phyloP scores from a whole-genome alignment of 2,797 vertebrate species.

The Scomberomorus guttatus region DNA sequence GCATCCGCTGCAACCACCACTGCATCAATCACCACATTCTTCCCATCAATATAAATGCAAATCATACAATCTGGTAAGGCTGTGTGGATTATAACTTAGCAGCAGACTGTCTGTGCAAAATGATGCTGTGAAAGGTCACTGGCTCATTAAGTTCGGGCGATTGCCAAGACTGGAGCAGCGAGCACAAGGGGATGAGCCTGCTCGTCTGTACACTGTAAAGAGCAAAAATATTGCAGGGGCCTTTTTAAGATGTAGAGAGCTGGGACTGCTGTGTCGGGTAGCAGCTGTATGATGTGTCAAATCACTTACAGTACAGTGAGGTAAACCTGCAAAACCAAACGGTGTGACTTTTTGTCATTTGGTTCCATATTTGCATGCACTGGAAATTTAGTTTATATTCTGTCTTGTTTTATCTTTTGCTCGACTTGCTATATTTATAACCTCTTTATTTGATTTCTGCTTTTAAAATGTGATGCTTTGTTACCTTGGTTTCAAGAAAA shows the following conservation, averaged over 20 bases:
- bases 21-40: slow-evolving; percentile 55
- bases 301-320: slow-evolving; percentile 32
- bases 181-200: slow-evolving; percentile 33
- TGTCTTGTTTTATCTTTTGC: not conserved
- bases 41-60: slow-evolving; percentile 78
- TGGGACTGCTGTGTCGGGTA: slow-evolving; percentile 4
- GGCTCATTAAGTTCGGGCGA: slow-evolving; percentile 51
- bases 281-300: slow-evolving; percentile 25
- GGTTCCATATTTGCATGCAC: not conserved
- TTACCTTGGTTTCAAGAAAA: not conserved
- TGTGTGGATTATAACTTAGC: slow-evolving; percentile 55
- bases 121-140: slow-evolving; percentile 63
- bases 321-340: not conserved
- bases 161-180: slow-evolving; percentile 15
- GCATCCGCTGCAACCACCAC: slow-evolving; percentile 22
- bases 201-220: slow-evolving; percentile 37
- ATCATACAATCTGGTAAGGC: slow-evolving; percentile 54
- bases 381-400: not conserved
- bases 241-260: slow-evolving; percentile 37
- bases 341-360: slow-evolving; percentile 1
- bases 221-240: slow-evolving; percentile 15
- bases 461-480: not conserved
- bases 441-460: not conserved
- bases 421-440: not conserved
- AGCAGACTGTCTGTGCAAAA: slow-evolving; percentile 38